Percentiles rank a stretch among this genome's conserved stretches.
These are phyloP conservation scores for Pardalotus punctatus DNA, from an alignment of 2,113 vertebrate genomes.

Conservation along the genomic window DNA sequence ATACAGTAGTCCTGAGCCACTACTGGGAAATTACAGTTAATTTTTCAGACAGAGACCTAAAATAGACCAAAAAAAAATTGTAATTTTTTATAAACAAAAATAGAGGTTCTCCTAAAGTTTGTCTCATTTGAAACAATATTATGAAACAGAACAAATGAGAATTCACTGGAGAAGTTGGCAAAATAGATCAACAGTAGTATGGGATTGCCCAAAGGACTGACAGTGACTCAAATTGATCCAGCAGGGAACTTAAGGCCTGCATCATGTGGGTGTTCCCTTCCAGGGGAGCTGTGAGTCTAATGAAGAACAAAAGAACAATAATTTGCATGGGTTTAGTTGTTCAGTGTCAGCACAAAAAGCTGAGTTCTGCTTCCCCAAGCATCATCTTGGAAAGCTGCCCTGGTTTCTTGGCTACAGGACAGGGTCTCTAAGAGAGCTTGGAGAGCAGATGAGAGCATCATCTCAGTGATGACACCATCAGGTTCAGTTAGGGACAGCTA, in stretches of 20 bases:
- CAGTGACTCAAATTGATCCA: background rate
- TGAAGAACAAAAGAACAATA: background rate
- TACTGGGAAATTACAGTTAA: background rate
- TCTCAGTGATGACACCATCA: background rate
- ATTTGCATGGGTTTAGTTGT: background rate
- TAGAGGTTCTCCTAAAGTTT: background rate
- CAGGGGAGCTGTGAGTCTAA: background rate
- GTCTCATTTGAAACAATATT: background rate
- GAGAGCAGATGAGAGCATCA: background rate
- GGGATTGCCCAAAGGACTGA: background rate
- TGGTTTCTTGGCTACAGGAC: background rate
- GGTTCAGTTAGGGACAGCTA: background rate
- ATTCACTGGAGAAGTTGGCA: background rate
- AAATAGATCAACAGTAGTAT: background rate
- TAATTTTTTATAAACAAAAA: background rate
- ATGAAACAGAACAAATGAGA: background rate
- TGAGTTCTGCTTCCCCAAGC: background rate
- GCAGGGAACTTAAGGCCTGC: background rate
- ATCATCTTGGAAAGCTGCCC: background rate
- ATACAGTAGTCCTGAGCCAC: background rate
- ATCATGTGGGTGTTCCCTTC: rapidly evolving
- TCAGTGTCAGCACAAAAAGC: background rate
- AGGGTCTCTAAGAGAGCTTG: background rate
- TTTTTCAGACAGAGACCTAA: background rate
- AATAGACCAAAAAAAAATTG: background rate